Evolutionary conservation across 2,113 vertebrate genomes (phyloP), one percentile per base, ranked within the genome.

Genomic region (Quiscalus mexicanus): DNA sequence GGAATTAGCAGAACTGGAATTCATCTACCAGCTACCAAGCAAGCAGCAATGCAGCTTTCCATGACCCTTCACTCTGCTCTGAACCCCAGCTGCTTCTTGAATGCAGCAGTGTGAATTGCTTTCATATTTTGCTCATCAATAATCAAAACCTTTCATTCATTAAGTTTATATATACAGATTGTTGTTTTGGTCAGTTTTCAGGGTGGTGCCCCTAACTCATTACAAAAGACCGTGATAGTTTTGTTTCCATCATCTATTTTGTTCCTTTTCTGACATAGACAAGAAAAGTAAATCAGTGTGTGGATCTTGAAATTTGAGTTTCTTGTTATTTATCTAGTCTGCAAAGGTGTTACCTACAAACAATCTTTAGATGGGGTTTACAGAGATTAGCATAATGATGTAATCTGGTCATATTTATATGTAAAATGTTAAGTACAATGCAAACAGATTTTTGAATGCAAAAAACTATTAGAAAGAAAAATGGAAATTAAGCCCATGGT

Each of bases 1-100:
- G 69, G 63, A 94, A 93, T 96, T 84, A 87, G 74, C 71, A 81
- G 82, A 73, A 20, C 80, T 75, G 90, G 77, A 82, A 71, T 96
- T 97, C 63, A 92, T 92, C 85, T 95, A 68, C 39, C 65, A 88
- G 64, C 47, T 93, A 91, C 89, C 90, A 91, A 70, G 60, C 22
- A 50, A 89, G 44, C 69, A 44, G 82, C 89, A 81, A 10, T 77
- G 52, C 86, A 84, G 41, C 70, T 94, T 70, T 47, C 74, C 80
- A 49, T 88, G 89, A 85, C 78, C 53, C 41, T 37, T 23, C 77
- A 63, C 58, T 53, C 84, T 95, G 76, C 31, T 88, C 67, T 80
- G 35, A 52, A 81, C 33, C 52, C 84, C 31, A 42, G 30, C 71
- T 69, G 20, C 53, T 69, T 93, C 47, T 49, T 56, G 12, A 76